Percentiles rank a stretch among this genome's conserved stretches.
phyloP scores from a whole-genome alignment of 2,888 invertebrate genomes.

The Ametastegia equiseti region DNA sequence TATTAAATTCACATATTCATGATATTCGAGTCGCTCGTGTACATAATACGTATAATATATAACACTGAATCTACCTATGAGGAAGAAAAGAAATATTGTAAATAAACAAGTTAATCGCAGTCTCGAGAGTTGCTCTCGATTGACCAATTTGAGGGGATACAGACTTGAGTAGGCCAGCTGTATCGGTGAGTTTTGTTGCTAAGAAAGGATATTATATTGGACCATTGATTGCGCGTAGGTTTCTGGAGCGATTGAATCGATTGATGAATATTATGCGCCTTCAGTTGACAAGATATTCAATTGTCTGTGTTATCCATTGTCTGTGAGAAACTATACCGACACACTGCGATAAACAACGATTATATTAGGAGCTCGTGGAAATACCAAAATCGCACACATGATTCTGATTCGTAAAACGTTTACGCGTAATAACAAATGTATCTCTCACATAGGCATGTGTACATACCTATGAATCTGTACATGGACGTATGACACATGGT shows the following conservation, averaged over 20 bases:
- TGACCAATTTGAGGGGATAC: background rate
- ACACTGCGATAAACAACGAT: slow-evolving; percentile 42
- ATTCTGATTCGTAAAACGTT: background rate
- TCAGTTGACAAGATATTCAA: background rate
- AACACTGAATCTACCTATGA: background rate
- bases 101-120: background rate
- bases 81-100: background rate
- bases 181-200: background rate
- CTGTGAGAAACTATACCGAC: slow-evolving; percentile 32
- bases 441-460: background rate
- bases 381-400: slow-evolving; percentile 25
- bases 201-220: background rate
- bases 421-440: background rate
- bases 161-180: too few species aligned
- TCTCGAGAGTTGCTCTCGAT: background rate
- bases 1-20: slow-evolving; percentile 4
- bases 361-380: slow-evolving; percentile 22
- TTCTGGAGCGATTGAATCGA: background rate
- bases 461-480: slow-evolving; percentile 10
- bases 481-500: background rate
- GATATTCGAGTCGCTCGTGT: background rate
- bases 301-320: background rate
- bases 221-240: background rate
- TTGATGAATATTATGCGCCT: background rate
- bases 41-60: background rate